Conservation (phyloP, 2,888 invertebrate genomes). For the Myopa tessellatipennis region DNA sequence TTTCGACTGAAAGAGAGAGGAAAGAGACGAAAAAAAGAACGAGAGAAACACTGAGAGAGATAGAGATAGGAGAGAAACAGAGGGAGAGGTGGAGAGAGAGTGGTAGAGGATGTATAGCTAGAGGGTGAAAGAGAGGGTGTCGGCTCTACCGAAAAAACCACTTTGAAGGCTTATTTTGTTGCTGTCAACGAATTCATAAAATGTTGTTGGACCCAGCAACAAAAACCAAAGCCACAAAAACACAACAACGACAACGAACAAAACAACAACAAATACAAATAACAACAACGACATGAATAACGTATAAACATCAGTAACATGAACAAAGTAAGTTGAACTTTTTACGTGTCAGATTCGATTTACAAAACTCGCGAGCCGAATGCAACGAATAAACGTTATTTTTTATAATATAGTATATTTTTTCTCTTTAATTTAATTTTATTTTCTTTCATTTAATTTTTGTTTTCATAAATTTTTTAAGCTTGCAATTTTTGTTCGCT, state of each 20-base stretch:
- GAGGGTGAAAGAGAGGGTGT: too few relatives aligned
- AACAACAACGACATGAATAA: slow-evolving; percentile 34
- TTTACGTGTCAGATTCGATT: slow-evolving; percentile 61
- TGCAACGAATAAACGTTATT: too few relatives aligned
- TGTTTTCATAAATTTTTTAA: background rate
- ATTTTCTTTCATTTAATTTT: slow-evolving; percentile 6
- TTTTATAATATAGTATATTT: background rate
- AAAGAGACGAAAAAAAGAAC: too few relatives aligned
- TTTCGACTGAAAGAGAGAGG: too few relatives aligned
- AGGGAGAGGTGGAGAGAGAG: too few relatives aligned
- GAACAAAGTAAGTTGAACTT: slow-evolving; percentile 42
- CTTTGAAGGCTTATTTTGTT: background rate
- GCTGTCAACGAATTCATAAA: slow-evolving; percentile 17
- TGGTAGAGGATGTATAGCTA: too few relatives aligned
- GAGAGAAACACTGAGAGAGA: too few relatives aligned
- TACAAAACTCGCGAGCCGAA: slow-evolving; percentile 36
- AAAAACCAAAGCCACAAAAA: background rate
- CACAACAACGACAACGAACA: slow-evolving; percentile 5
- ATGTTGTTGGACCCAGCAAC: background rate
- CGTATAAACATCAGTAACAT: background rate
- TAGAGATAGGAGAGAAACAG: too few relatives aligned
- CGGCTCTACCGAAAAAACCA: too few relatives aligned
- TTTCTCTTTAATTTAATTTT: background rate
- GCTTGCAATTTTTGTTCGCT: too few relatives aligned
- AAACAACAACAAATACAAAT: background rate